Evolutionary conservation across 2,113 vertebrate genomes (phyloP).

Genomic region (Scytalopus superciliaris): DNA sequence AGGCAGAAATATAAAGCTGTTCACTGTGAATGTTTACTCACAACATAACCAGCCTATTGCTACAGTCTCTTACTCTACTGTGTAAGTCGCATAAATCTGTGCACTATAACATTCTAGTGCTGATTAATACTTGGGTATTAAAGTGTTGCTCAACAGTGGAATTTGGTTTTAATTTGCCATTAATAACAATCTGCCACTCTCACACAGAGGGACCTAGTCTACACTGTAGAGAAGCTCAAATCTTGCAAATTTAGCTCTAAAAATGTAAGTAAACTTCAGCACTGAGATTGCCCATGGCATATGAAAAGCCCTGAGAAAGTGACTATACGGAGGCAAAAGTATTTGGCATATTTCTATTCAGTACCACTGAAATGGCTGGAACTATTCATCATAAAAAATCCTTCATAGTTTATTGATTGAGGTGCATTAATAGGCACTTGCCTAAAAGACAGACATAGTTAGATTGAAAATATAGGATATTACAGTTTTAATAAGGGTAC

Average conservation of each 20-base stretch:
- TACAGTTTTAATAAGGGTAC: slow-evolving; percentile 48
- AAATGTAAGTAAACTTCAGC: background rate
- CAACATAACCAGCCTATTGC: background rate
- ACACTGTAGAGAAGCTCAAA: background rate
- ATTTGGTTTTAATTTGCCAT: background rate
- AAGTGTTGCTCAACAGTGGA: background rate
- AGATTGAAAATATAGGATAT: background rate
- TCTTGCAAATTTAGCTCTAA: background rate
- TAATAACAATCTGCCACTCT: background rate
- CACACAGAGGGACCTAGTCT: background rate
- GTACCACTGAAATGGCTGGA: background rate
- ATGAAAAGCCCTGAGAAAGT: background rate
- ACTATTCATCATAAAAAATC: background rate
- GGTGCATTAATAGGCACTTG: slow-evolving; percentile 27
- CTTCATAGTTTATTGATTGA: slow-evolving; percentile 2
- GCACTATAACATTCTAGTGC: background rate
- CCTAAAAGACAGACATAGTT: background rate
- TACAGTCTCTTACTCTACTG: background rate
- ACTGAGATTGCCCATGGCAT: background rate
- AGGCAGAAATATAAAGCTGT: background rate
- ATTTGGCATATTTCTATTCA: background rate
- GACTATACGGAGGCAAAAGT: background rate
- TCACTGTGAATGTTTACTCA: background rate
- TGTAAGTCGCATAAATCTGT: background rate
- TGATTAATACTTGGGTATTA: background rate